A percentile compares a stretch with the other conserved stretches of the same genome.
Evolutionary conservation across 1,140 invertebrate species (phyloP).

Genomic region (Conopomorpha cramerella): DNA sequence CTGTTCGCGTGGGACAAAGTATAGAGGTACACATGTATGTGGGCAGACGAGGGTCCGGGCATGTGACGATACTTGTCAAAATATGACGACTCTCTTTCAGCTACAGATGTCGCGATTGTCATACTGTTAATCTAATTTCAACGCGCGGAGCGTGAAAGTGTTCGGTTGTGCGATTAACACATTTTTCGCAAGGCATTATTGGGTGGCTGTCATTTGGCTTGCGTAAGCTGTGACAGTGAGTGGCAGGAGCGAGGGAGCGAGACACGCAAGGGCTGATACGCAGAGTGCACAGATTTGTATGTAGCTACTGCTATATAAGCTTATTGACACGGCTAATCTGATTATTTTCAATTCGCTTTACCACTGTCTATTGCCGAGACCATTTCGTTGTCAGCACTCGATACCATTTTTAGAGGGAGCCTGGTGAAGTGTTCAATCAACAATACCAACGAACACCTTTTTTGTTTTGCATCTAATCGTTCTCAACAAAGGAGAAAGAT

Average conservation of each 20-base stretch:
- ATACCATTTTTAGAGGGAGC: too few relatives aligned
- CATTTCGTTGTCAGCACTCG: too few relatives aligned
- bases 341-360: too few relatives aligned
- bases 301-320: too few relatives aligned
- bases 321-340: too few relatives aligned
- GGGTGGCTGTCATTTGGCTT: slow-evolving; percentile 47
- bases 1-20: not conserved
- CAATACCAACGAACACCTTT: too few relatives aligned
- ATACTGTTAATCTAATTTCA: slow-evolving; percentile 50
- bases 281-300: too few relatives aligned
- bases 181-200: slow-evolving; percentile 54
- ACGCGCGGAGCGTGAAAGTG: slow-evolving; percentile 47
- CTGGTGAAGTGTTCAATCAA: too few relatives aligned
- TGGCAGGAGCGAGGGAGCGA: slow-evolving; percentile 32
- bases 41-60: slow-evolving; percentile 36
- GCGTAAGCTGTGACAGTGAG: slow-evolving; percentile 55
- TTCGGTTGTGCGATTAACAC: slow-evolving; percentile 41
- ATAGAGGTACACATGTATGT: slow-evolving; percentile 40
- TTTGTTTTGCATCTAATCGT: too few relatives aligned
- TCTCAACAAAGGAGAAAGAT: too few relatives aligned
- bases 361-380: too few relatives aligned
- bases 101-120: slow-evolving; percentile 53
- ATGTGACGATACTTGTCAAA: slow-evolving; percentile 48
- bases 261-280: not conserved
- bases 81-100: slow-evolving; percentile 45